Conservation (phyloP, 2,797 vertebrate species). For the Australoheros facetus region DNA sequence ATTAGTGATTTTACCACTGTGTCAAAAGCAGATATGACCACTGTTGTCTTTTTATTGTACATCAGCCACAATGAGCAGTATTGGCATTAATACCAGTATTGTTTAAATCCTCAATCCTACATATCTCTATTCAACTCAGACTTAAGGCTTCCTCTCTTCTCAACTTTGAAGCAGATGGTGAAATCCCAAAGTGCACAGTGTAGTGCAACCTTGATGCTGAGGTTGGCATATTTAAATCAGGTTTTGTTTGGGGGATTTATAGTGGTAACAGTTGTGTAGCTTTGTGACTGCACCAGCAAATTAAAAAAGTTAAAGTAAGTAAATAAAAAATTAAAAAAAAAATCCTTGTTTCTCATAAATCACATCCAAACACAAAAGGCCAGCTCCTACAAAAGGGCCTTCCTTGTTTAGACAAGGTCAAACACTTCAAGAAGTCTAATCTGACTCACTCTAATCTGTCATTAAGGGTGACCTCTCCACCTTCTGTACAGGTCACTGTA, state of each 20-base stretch:
- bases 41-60: background rate
- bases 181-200: too few species aligned
- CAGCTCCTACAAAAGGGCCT: background rate
- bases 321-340: background rate
- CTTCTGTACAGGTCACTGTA: background rate
- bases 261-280: background rate
- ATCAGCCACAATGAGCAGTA: too few species aligned
- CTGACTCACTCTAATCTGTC: background rate
- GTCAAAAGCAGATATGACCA: background rate
- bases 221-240: too few species aligned
- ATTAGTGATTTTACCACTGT: background rate
- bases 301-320: background rate
- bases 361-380: background rate
- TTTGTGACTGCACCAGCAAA: background rate
- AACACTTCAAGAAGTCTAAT: background rate
- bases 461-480: background rate
- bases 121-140: too few species aligned
- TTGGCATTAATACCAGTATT: too few species aligned
- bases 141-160: too few species aligned
- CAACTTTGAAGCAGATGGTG: too few species aligned
- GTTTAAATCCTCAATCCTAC: too few species aligned
- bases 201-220: too few species aligned
- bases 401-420: accelerated
- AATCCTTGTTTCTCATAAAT: accelerated
- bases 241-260: too few species aligned